Base-by-base conservation (phyloP, 1,140 invertebrate species). In the Periplaneta americana region DNA sequence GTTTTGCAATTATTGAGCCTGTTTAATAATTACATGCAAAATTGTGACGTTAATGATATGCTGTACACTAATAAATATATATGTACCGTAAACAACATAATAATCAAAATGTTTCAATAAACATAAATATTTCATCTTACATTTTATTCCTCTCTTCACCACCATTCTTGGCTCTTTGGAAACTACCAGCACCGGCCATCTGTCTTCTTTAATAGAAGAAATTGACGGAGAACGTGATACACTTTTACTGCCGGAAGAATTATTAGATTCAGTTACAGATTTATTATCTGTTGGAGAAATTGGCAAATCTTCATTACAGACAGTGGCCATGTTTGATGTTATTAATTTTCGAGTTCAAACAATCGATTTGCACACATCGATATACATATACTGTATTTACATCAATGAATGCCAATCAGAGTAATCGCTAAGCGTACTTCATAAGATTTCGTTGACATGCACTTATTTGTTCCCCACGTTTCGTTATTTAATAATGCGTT, bases 171-270 rank as follows among this genome's bases (percentile, higher is more conserved):
- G 88, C 88, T 82, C 87, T 86, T 17, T 90, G 87, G 90, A 91
- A 15, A 91, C 88, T 32, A 91, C 86, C 37, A 91, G 84, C 82
- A 88, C 87, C 9, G 90, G 89, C 91, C 91, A 91, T 81, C 89
- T 89, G 82, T 91, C 90, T 78, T 91, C 90, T 80, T 87, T 86
- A 34, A 90, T 87, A 4, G 90, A 91, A 78, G 90, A 89, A 81
- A 86, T 85, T 34, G 90, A 91, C 28, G 89, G 88, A 57, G 89
- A 90, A 82, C 89, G 87, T 18, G 90, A 89, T 36, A 88, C 88
- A 85, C 85, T 88, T 85, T 87, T 89, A 57, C 88, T 89, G 82
- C 89, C 89, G 79, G 88, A 86, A 28, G 88, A 87, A 22, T 88
- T 88, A 74, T 86, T 81, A 81, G 87, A 85, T 82, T 87, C 89